Evolutionary conservation across 2,113 vertebrate genomes (phyloP).

Genomic region (Pseudopipra pipra): DNA sequence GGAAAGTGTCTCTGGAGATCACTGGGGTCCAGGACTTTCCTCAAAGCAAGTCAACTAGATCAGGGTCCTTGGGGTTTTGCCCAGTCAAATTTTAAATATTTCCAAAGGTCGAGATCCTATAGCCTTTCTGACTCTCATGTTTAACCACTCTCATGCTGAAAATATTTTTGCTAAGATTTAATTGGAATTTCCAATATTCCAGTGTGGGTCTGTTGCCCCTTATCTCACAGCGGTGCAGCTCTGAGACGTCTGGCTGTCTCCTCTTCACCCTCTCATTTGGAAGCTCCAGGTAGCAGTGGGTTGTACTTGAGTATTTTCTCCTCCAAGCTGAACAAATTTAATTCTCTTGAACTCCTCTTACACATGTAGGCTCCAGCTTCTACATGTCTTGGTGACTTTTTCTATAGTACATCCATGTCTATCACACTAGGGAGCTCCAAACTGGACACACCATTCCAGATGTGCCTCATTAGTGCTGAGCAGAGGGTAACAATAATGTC

Average conservation of each 20-base stretch:
- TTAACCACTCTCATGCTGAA: background rate
- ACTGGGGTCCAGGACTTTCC: background rate
- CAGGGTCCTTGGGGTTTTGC: background rate
- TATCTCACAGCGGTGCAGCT: accelerated
- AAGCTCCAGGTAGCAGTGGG: background rate
- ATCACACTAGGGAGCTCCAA: background rate
- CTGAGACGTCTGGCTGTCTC: background rate
- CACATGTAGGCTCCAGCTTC: background rate
- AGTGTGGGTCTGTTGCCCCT: background rate
- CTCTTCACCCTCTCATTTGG: background rate
- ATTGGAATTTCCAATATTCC: background rate
- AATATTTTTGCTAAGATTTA: background rate
- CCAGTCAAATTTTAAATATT: background rate
- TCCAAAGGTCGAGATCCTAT: background rate
- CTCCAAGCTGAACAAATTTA: background rate
- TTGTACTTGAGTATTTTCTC: background rate
- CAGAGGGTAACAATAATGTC: background rate
- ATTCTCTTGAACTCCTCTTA: background rate
- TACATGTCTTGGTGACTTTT: background rate
- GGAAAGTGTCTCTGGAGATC: background rate
- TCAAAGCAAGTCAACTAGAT: background rate
- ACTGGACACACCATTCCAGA: background rate
- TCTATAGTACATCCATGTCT: accelerated
- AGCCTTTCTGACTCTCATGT: background rate
- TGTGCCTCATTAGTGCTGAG: background rate